Evolutionary conservation across 2,797 vertebrate genomes (phyloP).

Genomic region (Hapalemur alaotrensis): DNA sequence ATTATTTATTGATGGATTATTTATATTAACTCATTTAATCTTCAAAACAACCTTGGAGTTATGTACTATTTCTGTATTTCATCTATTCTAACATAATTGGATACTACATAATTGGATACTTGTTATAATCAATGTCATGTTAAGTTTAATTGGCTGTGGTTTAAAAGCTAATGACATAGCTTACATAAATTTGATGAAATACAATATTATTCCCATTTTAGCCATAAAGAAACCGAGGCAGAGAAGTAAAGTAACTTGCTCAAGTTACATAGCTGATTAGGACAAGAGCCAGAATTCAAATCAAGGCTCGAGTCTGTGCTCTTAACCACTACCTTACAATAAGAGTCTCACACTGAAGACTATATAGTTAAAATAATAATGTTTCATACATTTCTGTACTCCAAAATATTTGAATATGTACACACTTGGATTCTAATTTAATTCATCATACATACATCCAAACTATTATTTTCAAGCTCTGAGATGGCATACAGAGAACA

Average conservation of each 20-base stretch:
- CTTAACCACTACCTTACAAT: background rate
- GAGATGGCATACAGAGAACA: background rate
- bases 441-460: background rate
- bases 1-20: background rate
- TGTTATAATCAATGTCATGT: background rate
- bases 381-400: background rate
- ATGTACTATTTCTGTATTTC: background rate
- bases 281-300: background rate
- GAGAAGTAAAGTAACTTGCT: background rate
- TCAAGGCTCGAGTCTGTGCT: background rate
- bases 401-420: background rate
- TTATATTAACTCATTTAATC: background rate
- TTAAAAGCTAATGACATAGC: background rate
- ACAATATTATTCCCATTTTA: background rate
- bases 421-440: background rate
- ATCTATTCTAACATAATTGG: constrained; percentile 28
- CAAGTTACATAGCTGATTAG: background rate
- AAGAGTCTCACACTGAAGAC: background rate
- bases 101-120: background rate
- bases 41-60: background rate
- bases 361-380: background rate
- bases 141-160: background rate
- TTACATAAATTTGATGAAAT: background rate
- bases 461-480: background rate
- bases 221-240: background rate